phyloP scores from a whole-genome alignment of 2,797 vertebrate genomes.

The Bucorvus abyssinicus region DNA sequence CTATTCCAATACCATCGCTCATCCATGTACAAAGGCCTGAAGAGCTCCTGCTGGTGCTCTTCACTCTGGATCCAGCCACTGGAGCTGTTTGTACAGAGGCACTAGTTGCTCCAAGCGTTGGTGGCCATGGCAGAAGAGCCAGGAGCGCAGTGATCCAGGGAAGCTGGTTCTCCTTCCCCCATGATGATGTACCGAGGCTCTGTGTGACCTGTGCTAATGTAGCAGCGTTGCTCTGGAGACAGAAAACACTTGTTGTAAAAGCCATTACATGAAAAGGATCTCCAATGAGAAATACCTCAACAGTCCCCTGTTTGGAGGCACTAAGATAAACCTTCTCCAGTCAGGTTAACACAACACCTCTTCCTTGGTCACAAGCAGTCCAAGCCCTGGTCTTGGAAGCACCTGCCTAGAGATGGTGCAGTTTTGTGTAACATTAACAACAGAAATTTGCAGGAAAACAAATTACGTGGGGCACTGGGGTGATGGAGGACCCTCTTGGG shows the following conservation, averaged over 20 bases:
- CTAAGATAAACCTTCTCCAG: neutral
- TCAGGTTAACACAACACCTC: neutral
- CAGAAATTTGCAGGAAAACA: neutral
- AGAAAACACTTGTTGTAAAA: neutral
- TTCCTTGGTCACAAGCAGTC: neutral
- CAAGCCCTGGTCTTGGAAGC: neutral
- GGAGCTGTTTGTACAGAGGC: neutral
- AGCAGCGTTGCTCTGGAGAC: conserved; percentile 14
- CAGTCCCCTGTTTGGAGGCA: neutral
- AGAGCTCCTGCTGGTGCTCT: neutral
- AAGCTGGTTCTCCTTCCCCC: neutral
- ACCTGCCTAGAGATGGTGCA: neutral
- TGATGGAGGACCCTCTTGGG: neutral
- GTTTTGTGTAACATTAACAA: neutral
- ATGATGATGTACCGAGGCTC: neutral
- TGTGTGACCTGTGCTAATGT: neutral
- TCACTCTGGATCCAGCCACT: neutral
- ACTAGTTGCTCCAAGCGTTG: neutral
- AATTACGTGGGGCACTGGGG: neutral
- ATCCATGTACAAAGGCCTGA: neutral
- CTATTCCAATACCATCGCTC: neutral
- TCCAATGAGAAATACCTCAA: neutral
- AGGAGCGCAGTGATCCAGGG: neutral
- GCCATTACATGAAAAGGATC: neutral
- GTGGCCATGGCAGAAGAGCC: neutral